Evolutionary conservation across 2,113 vertebrate species (phyloP), one percentile per base, ranked within the genome.

Genomic region (Talpa occidentalis): DNA sequence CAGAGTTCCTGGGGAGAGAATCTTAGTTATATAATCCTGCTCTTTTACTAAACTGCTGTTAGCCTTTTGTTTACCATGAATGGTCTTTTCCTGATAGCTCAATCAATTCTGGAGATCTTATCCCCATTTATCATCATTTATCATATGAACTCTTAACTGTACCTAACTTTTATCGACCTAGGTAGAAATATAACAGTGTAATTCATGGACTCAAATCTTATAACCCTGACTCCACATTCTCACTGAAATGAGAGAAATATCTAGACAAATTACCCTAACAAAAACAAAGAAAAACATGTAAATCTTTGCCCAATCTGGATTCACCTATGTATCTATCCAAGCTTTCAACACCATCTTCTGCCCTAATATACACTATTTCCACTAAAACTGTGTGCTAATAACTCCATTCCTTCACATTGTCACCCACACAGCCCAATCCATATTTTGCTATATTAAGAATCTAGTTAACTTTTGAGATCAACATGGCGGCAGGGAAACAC

Each of bases 371-470:
- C 5, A 35, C 37, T 37, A 89, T 83, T 91, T 74, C 52, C 44
- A 21, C 56, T 80, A 66, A 96, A 92, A 37, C 16, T 66, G 30
- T 60, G 10, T 8, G 32, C 54, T 82, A 32, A 84, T 79, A 90
- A 94, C 44, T 86, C 35, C 44, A 93, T 60, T 83, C 88, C 82
- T n/a, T 14, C 90, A 19, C 90, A 64, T 52, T 44, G 15, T 92
- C 86, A 91, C 35, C 16, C 54, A 92, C 47, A 64, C 10, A 80
- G 17, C 47, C 52, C 60, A 52, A 37, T 54, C 32, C 42, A 66
- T 74, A 93, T 86, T 94, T 82, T 93, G n/a, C 83, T 92, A 70
- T 84, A 80, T 72, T 92, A 40, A 92, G 26, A 90, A 92, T 80
- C 19, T 92, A 66, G 59, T 49, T 80, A 83, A 88, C 44, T 80